phyloP scores from a whole-genome alignment of 2,888 invertebrate genomes.

The Drosophila mercatorum region DNA sequence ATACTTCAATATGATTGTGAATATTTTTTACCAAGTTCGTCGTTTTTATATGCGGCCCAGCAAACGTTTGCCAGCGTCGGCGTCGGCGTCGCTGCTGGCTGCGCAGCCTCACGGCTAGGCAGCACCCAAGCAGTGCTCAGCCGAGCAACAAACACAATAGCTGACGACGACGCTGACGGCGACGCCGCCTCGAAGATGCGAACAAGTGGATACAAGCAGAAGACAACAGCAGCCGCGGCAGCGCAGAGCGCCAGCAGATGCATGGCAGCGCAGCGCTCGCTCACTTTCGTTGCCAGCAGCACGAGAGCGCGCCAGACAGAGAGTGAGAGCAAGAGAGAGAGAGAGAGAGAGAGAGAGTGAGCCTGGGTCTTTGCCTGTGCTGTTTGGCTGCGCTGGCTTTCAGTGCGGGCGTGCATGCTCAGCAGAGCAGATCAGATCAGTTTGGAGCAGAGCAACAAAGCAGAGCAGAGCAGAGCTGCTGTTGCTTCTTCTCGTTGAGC shows the following conservation, averaged over 20 bases:
- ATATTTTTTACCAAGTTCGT: slow-evolving; percentile 71
- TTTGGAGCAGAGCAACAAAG: slow-evolving; percentile 1
- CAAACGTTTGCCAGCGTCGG: slow-evolving; percentile 45
- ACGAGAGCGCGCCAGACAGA: slow-evolving; percentile 2
- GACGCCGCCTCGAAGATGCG: slow-evolving; percentile 54
- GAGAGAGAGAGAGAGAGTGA: slow-evolving; percentile 4
- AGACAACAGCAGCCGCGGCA: slow-evolving; percentile 27
- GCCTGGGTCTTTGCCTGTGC: slow-evolving; percentile 1
- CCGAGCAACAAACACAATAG: slow-evolving; percentile 45
- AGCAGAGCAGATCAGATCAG: slow-evolving; percentile 32
- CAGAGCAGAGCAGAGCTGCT: slow-evolving; percentile 6
- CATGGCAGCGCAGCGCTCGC: slow-evolving; percentile 33
- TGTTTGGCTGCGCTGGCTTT: slow-evolving; percentile 17
- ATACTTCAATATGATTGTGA: slow-evolving; percentile 78
- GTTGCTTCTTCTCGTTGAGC: neutral
- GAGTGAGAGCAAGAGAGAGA: slow-evolving; percentile 1
- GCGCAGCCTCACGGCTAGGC: slow-evolving; percentile 42
- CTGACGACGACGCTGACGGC: slow-evolving; percentile 9
- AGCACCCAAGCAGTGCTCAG: slow-evolving; percentile 27
- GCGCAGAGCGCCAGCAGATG: slow-evolving; percentile 30
- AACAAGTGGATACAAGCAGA: slow-evolving; percentile 70
- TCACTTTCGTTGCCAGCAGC: slow-evolving; percentile 61
- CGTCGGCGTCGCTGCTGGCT: slow-evolving; percentile 38
- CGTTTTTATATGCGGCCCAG: slow-evolving; percentile 75
- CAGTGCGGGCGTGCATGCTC: slow-evolving; percentile 46